Conservation (phyloP, 2,888 invertebrate genomes). For the Tupiocoris notatus region DNA sequence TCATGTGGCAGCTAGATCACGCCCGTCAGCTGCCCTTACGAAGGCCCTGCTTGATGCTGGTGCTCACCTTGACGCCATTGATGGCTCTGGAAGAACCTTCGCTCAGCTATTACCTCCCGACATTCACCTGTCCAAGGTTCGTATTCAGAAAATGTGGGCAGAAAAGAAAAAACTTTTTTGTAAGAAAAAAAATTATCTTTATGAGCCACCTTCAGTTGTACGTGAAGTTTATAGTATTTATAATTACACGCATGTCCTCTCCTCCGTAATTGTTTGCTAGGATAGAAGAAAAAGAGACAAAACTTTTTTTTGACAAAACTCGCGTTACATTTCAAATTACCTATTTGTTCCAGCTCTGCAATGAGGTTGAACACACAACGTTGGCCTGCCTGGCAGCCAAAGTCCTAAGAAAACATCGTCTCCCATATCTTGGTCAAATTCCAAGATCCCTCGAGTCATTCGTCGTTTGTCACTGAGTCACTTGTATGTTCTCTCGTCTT, state of each 20-base stretch:
- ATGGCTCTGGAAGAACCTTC: slow-evolving; percentile 74
- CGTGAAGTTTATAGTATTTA: no score
- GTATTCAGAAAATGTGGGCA: no score
- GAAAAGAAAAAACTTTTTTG: no score
- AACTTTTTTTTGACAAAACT: no score
- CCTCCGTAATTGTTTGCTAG: no score
- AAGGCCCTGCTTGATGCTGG: slow-evolving; percentile 73
- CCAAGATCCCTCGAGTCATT: slow-evolving; percentile 47
- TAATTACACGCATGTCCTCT: no score
- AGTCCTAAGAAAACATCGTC: slow-evolving; percentile 59
- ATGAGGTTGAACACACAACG: slow-evolving; percentile 66
- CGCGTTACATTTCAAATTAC: no score
- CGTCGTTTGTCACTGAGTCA: slow-evolving; percentile 46
- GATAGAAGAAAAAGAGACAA: no score
- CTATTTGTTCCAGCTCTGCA: slow-evolving; percentile 33
- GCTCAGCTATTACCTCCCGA: slow-evolving; percentile 54
- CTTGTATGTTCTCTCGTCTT: neutral
- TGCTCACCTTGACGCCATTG: slow-evolving; percentile 80
- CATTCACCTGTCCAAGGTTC: slow-evolving; percentile 27
- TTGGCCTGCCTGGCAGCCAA: slow-evolving; percentile 85
- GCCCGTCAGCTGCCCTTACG: slow-evolving; percentile 70
- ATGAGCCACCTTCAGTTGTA: no score
- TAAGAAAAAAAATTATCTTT: no score
- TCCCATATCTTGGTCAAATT: slow-evolving; percentile 51
- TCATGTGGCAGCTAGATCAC: slow-evolving; percentile 73